Evolutionary conservation across 2,888 invertebrate genomes (phyloP).

Genomic region (Elegia similella): DNA sequence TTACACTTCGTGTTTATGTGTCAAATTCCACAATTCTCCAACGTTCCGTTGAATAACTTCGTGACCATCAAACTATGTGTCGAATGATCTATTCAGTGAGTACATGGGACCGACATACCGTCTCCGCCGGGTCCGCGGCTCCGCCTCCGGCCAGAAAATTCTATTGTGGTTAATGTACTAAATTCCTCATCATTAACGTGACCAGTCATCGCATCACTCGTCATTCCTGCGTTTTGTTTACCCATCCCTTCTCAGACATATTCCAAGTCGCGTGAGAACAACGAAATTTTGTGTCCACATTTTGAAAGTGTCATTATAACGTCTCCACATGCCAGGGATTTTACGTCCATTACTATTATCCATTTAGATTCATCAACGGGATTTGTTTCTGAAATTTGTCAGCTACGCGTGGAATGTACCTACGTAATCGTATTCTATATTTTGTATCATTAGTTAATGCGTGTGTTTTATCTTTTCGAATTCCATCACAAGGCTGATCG

Average conservation of each 20-base stretch:
- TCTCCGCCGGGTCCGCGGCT: slow-evolving; percentile 54
- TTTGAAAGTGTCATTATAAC: slow-evolving; percentile 47
- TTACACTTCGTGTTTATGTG: slow-evolving; percentile 4
- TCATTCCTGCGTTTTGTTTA: slow-evolving; percentile 53
- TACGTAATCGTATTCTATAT: slow-evolving; percentile 41
- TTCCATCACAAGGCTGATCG: slow-evolving; percentile 31
- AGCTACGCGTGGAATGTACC: slow-evolving; percentile 51
- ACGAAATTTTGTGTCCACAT: slow-evolving; percentile 38
- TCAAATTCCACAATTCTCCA: slow-evolving; percentile 40
- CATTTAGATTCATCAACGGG: slow-evolving; percentile 51
- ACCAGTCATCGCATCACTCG: slow-evolving; percentile 52
- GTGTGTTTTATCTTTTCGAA: slow-evolving; percentile 36
- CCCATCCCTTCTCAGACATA: slow-evolving; percentile 48
- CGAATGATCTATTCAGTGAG: slow-evolving; percentile 50
- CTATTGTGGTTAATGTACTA: slow-evolving; percentile 77
- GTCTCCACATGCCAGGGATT: slow-evolving; percentile 55
- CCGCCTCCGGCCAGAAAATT: slow-evolving; percentile 72
- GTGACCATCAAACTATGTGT: slow-evolving; percentile 56
- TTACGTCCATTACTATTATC: slow-evolving; percentile 53
- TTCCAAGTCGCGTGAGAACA: slow-evolving; percentile 43
- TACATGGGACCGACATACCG: slow-evolving; percentile 50
- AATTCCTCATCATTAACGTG: slow-evolving; percentile 73
- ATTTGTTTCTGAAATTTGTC: slow-evolving; percentile 49
- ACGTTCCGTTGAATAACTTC: slow-evolving; percentile 52
- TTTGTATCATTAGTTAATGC: slow-evolving; percentile 41